phyloP scores from a whole-genome alignment of 2,888 invertebrate species.

The Abrostola tripartita region DNA sequence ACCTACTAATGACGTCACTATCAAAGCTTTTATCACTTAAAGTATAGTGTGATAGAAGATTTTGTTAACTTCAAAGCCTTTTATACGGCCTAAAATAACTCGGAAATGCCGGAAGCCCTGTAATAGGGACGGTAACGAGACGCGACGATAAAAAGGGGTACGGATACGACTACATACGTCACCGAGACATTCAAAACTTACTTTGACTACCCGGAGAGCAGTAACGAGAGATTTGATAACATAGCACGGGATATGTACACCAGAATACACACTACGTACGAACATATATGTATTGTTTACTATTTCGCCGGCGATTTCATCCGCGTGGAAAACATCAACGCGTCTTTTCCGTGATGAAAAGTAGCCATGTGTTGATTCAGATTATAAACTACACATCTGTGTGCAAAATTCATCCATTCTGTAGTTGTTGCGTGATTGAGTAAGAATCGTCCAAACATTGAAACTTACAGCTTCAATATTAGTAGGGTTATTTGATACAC shows the following conservation, averaged over 20 bases:
- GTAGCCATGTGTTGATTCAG: no score
- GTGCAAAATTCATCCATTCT: no score
- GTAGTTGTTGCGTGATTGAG: no score
- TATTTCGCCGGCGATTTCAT: no score
- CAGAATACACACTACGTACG: no score
- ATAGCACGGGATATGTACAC: not conserved
- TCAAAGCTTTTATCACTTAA: conserved; percentile 29
- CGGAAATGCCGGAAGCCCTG: conserved; percentile 35
- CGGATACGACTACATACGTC: conserved; percentile 22
- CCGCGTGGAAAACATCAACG: no score
- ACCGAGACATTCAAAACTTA: conserved; percentile 17
- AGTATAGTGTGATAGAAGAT: conserved; percentile 25
- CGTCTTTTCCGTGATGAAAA: no score
- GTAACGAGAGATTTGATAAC: conserved; percentile 11
- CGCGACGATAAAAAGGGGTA: conserved; percentile 44
- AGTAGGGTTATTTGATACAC: no score
- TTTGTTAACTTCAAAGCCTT: conserved; percentile 46
- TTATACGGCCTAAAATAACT: conserved; percentile 43
- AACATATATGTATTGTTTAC: no score
- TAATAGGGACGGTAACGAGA: conserved; percentile 41
- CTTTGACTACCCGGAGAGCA: conserved; percentile 16
- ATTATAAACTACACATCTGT: no score
- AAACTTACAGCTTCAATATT: no score
- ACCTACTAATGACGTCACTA: conserved; percentile 36
- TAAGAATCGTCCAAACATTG: no score